These are phyloP conservation scores for Dugesia japonica DNA, from an alignment of 2,888 invertebrate genomes.

Conservation along the genomic window DNA sequence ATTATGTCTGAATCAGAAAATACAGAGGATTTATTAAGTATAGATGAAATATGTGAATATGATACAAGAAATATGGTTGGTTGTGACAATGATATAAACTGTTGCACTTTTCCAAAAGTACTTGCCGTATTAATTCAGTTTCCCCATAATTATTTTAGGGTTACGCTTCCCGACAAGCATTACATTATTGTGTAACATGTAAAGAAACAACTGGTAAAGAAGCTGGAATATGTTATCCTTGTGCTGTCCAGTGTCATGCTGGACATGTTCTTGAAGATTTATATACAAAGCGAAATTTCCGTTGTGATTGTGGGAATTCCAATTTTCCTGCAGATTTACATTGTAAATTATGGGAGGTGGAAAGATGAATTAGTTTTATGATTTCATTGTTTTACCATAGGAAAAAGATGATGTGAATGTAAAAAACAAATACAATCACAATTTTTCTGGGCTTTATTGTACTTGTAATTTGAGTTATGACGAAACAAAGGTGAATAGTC, in stretches of 20 bases:
- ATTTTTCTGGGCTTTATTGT: slow-evolving; percentile 80
- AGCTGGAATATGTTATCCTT: slow-evolving; percentile 80
- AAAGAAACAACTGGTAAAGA: background rate
- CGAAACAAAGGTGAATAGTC: background rate
- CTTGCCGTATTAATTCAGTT: background rate
- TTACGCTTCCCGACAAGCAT: slow-evolving; percentile 25
- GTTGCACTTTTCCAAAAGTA: slow-evolving; percentile 7
- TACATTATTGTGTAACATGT: slow-evolving; percentile 29
- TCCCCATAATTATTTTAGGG: too few relatives aligned
- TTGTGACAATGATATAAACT: background rate
- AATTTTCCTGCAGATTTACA: slow-evolving; percentile 40
- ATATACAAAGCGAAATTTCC: slow-evolving; percentile 78
- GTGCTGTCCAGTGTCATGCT: slow-evolving; percentile 80
- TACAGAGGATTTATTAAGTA: background rate
- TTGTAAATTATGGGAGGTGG: slow-evolving; percentile 53
- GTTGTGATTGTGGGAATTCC: slow-evolving; percentile 78
- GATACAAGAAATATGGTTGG: background rate
- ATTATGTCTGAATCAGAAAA: background rate
- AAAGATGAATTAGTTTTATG: slow-evolving; percentile 24
- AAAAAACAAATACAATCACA: slow-evolving; percentile 68
- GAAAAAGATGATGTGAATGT: slow-evolving; percentile 56
- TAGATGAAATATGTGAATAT: background rate
- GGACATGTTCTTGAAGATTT: slow-evolving; percentile 82
- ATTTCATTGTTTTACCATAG: slow-evolving; percentile 40
- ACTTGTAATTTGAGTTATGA: slow-evolving; percentile 54